These are phyloP conservation scores for Caenorhabditis auriculariae DNA, from an alignment of 2,888 invertebrate species.

Conservation along the genomic window DNA sequence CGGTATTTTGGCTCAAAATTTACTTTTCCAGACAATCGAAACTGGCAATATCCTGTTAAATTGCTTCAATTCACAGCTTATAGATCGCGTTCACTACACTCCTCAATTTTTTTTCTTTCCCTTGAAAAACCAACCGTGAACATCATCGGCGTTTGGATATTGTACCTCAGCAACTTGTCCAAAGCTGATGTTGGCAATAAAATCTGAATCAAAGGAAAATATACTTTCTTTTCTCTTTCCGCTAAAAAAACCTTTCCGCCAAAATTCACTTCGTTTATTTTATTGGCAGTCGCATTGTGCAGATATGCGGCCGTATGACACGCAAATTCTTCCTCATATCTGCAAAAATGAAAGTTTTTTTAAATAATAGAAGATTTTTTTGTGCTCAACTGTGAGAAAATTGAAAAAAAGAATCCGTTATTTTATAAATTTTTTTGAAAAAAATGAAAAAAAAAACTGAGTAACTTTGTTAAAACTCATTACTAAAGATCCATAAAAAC, in stretches of 20 bases:
- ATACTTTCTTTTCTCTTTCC: too few species aligned
- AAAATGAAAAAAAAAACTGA: background rate
- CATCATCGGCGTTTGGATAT: constrained; percentile 97
- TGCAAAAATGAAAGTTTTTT: too few species aligned
- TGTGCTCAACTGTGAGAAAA: constrained; percentile 1
- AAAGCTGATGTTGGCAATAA: constrained; percentile 55
- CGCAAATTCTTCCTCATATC: too few species aligned
- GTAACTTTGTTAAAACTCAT: background rate
- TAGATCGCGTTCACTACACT: too few species aligned
- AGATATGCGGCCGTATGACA: constrained; percentile 48
- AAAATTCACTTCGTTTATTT: constrained; percentile 52
- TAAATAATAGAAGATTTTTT: too few species aligned
- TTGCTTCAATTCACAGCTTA: too few species aligned
- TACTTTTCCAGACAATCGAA: too few species aligned
- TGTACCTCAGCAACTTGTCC: constrained; percentile 71
- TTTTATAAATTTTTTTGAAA: background rate
- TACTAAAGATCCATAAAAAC: background rate
- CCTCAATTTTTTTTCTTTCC: too few species aligned
- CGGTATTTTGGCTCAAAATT: too few species aligned
- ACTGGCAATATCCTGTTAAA: too few species aligned
- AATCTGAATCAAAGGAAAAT: constrained; percentile 32
- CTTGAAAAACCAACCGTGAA: constrained; percentile 75
- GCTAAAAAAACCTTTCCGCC: constrained; percentile 55
- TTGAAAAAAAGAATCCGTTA: constrained; percentile 4
- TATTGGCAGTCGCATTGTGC: constrained; percentile 43